Conservation (phyloP, 1,140 invertebrate species). For the Diorhabda elongata region DNA sequence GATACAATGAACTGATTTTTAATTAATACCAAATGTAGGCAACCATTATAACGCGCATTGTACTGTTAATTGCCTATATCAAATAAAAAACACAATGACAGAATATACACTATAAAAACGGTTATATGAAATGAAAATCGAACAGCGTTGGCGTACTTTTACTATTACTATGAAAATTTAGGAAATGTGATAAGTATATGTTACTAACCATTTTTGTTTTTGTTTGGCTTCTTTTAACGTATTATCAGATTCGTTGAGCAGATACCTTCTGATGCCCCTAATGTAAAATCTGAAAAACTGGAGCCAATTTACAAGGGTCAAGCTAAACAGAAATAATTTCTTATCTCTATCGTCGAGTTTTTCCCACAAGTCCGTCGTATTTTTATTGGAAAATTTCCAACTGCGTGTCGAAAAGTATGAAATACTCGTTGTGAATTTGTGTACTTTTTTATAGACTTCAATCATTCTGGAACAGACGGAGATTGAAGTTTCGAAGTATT, state of each 20-base stretch:
- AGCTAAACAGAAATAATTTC: constrained; percentile 63
- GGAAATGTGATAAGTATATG: too few species aligned
- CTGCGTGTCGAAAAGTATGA: constrained; percentile 68
- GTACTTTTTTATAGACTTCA: constrained; percentile 69
- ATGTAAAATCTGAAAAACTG: constrained; percentile 56
- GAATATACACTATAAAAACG: too few species aligned
- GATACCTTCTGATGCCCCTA: constrained; percentile 55
- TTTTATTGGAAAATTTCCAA: constrained; percentile 67
- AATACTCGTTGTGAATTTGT: constrained; percentile 66
- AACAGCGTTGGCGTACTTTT: too few species aligned
- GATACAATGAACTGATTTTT: too few species aligned
- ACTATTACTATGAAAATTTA: too few species aligned
- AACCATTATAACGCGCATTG: too few species aligned
- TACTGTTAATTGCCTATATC: too few species aligned
- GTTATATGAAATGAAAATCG: too few species aligned
- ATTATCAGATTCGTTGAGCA: constrained; percentile 59
- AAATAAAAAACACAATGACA: too few species aligned
- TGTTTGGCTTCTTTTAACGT: constrained; percentile 51
- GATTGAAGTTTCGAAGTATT: background rate
- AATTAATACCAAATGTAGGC: too few species aligned
- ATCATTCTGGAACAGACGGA: constrained; percentile 52
- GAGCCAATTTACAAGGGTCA: constrained; percentile 60
- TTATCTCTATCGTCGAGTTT: constrained; percentile 56
- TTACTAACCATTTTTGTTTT: constrained; percentile 21
- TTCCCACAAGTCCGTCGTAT: constrained; percentile 57